Base-by-base conservation (phyloP, 2,113 vertebrate species). In the Peucedramus taeniatus region DNA sequence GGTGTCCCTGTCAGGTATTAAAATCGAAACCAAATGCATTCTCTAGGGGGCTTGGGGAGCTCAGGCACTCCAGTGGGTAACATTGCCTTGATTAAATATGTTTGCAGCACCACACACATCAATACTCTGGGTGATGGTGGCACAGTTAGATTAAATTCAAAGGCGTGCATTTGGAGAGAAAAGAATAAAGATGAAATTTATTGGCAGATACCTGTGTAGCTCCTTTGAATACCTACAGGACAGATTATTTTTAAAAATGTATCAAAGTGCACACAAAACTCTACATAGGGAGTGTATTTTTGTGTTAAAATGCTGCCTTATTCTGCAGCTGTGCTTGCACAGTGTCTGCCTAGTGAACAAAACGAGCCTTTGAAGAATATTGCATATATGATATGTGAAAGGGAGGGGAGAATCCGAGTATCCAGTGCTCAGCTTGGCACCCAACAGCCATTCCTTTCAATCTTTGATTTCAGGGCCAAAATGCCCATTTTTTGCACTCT, bases 1-100 rank as follows among this genome's bases (percentile, higher is more conserved):
- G 90, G 89, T 97, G 94, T 97, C 97, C 93, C 97, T 97, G 96
- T 98, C 96, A 97, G 93, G 77, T 95, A 96, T 97, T 97, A 97
- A 98, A 98, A 96, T 94, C 92, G 90, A 74, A 95, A 87, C 94
- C 75, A 89, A 89, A 92, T 61, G 44, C 93, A 63, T 91, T 98
- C 96, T 98, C 97, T 60, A 16, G 91, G 96, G 96, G 79, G 42
- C 91, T 50, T 74, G 40, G 92, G 16, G 85, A 94, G 90, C 93
- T 94, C 76, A 69, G 77, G 70, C 89, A 22, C 87, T 88, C 50
- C 68, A 56, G 93, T 96, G 76, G 94, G 87, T 76, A 87, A 17
- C 93, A 92, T 22, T 75, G 59, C 96, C 87, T 93, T 93, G 92
- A 96, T 97, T 93, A 94, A 96, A 91, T 97, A 28, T 89, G 51